Base-by-base conservation (phyloP, 2,113 vertebrate species). In the Urocitellus parryii region DNA sequence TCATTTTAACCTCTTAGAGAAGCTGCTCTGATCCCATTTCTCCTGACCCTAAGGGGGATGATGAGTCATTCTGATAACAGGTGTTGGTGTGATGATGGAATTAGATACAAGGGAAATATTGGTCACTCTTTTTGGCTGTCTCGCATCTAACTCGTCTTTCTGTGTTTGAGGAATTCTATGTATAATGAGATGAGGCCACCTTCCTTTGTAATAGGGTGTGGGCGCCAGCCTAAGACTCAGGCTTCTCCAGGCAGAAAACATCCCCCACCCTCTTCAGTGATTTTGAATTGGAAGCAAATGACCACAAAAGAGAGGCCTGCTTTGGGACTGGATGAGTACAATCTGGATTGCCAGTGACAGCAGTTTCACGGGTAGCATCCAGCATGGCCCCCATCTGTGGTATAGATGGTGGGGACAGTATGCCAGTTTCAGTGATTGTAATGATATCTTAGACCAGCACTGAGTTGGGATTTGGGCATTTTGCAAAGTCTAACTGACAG, bases 91-190 rank as follows among this genome's bases (percentile, higher is more conserved):
- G 53, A 84, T 86, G 48, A 94, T 74, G 39, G 45, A 93, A 72
- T 89, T 74, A 51, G 56, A 87, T 53, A 67, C 72, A 51, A 42
- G 63, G 18, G n/a, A 76, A 91, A 95, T 29, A 67, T 72, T 61
- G 87, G 83, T 95, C 92, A 80, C 37, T 80, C 48, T 45, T 61
- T 91, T 79, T 82, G 32, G 68, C 94, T 93, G 74, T 76, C 61
- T 77, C 45, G 27, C 37, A 67, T 72, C 94, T 87, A 76, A 89
- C 4, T 48, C 29, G 84, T 58, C 76, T 86, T 82, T 72, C 65
- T 90, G 10, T 73, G 72, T 84, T 89, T 89, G 58, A 96, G 90
- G 51, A 97, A 89, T 80, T 56, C 94, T 27, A 16, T 2, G 20
- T 79, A 22, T 91, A 37, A 1, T 39, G 73, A 79, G n/a, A 56